Conservation (phyloP, 2,888 invertebrate genomes). For the Subacronicta megacephala region DNA sequence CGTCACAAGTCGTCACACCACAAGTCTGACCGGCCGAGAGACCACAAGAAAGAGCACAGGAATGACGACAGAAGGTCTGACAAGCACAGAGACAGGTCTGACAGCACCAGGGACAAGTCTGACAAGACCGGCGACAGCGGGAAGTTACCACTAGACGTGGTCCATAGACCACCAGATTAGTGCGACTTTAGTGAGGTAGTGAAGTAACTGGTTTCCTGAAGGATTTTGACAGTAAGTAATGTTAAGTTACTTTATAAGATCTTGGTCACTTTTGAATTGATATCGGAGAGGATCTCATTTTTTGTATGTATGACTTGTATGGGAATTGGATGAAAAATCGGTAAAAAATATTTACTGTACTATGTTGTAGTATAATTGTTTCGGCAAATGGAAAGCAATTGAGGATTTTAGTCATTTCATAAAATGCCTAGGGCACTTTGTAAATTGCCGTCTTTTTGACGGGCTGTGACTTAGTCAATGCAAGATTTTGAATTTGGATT, state of each 20-base stretch:
- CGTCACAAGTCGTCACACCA: constrained; percentile 76
- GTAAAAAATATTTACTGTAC: constrained; percentile 43
- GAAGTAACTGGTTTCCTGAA: constrained; percentile 53
- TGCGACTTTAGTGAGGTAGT: constrained; percentile 24
- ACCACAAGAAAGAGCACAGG: constrained; percentile 75
- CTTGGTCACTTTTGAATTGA: constrained; percentile 44
- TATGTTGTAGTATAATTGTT: constrained; percentile 45
- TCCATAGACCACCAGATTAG: constrained; percentile 81
- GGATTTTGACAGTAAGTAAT: constrained; percentile 53
- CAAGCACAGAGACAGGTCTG: constrained; percentile 63
- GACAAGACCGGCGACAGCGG: constrained; percentile 62
- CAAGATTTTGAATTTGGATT: constrained; percentile 36
- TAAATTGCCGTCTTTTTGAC: constrained; percentile 30
- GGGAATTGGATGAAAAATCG: constrained; percentile 16
- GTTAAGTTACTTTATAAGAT: constrained; percentile 26
- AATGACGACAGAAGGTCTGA: constrained; percentile 70
- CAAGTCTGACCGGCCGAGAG: constrained; percentile 67
- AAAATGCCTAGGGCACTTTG: constrained; percentile 31
- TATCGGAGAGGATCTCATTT: constrained; percentile 50
- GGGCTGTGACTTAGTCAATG: constrained; percentile 13
- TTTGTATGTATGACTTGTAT: constrained; percentile 39
- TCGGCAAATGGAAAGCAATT: constrained; percentile 23
- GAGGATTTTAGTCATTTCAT: constrained; percentile 10
- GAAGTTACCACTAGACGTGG: constrained; percentile 71
- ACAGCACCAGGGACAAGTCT: constrained; percentile 53